Percentiles rank a stretch among this genome's conserved stretches.
Evolutionary conservation across 2,888 invertebrate species (phyloP).

Genomic region (Hyles lineata): DNA sequence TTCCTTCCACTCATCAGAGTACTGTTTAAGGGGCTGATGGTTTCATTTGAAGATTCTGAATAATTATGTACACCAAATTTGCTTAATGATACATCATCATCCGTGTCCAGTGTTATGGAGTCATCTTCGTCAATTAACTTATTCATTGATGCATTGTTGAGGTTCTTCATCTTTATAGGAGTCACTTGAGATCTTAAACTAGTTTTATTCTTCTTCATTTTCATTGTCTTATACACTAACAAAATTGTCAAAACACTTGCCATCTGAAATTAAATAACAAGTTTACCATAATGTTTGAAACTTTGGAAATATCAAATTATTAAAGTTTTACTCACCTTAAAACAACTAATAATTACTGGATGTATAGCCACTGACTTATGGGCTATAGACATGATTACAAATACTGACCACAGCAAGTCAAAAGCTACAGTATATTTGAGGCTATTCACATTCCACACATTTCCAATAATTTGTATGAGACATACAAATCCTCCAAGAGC

Average conservation of each 20-base stretch:
- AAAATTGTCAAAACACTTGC: constrained; percentile 62
- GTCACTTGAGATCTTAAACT: constrained; percentile 48
- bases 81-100: constrained; percentile 77
- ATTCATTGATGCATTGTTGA: constrained; percentile 54
- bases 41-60: constrained; percentile 74
- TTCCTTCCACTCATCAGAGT: constrained; percentile 67
- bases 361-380: constrained; percentile 55
- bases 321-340: constrained; percentile 65
- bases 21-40: constrained; percentile 56
- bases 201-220: constrained; percentile 47
- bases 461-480: constrained; percentile 73
- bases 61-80: constrained; percentile 76
- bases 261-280: constrained; percentile 63
- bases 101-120: constrained; percentile 66
- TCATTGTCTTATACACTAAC: constrained; percentile 65
- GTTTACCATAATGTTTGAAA: constrained; percentile 12
- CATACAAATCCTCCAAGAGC: constrained; percentile 69
- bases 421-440: constrained; percentile 66
- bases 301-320: neutral
- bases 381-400: constrained; percentile 63
- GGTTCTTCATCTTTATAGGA: constrained; percentile 65
- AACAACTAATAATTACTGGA: constrained; percentile 59
- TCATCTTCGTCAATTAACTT: constrained; percentile 63
- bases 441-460: constrained; percentile 69
- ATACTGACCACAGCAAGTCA: constrained; percentile 74